These are phyloP conservation scores for Turritopsis rubra DNA, from an alignment of 30 jellyfish, hydroid and myxozoan species.

Conservation along the genomic window DNA sequence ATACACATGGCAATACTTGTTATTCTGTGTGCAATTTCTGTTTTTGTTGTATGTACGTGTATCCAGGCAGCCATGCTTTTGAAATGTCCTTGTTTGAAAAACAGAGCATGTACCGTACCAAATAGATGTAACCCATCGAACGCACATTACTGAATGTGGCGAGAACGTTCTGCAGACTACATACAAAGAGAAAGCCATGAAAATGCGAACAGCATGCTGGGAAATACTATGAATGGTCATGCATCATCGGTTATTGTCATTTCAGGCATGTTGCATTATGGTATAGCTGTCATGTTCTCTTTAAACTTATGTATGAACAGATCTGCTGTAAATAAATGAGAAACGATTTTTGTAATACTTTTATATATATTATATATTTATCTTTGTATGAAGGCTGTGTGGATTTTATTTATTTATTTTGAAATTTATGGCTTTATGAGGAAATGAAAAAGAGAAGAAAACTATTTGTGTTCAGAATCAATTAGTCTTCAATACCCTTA, in stretches of 20 bases:
- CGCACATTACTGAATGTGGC: conserved; percentile 16
- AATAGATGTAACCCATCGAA: conserved; percentile 65
- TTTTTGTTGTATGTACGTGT: conserved; percentile 71
- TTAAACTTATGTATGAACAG: background rate
- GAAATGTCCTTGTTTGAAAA: conserved; percentile 73
- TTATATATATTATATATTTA: no score
- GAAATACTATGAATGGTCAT: background rate
- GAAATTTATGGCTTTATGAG: background rate
- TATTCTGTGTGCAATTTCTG: conserved; percentile 37
- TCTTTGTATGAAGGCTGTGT: background rate
- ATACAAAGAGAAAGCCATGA: background rate
- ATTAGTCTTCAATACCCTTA: background rate
- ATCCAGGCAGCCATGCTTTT: conserved; percentile 62
- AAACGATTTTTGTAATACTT: background rate
- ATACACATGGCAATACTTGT: conserved; percentile 24
- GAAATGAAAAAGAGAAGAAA: background rate
- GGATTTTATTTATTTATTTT: background rate
- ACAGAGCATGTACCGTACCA: conserved; percentile 83
- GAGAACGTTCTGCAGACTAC: background rate
- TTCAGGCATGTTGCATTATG: background rate
- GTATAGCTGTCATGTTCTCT: background rate
- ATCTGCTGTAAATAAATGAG: background rate
- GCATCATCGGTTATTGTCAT: background rate
- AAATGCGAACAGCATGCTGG: background rate
- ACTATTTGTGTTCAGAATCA: background rate